Evolutionary conservation across 1,140 invertebrate species (phyloP), one percentile per base, ranked within the genome.

Genomic region (Homarus americanus): DNA sequence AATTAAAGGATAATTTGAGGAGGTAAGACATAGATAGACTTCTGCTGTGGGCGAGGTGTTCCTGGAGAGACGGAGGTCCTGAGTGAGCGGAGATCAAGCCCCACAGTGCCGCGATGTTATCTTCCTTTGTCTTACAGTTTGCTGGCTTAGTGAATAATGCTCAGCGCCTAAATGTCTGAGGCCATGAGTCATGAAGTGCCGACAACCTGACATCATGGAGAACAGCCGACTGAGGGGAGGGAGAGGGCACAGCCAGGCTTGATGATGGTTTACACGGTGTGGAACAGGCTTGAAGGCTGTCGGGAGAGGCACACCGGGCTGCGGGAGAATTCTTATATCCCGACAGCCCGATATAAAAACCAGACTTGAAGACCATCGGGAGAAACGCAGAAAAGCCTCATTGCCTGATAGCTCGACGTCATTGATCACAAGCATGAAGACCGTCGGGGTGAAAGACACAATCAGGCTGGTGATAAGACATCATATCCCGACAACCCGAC

Each of bases 101-200:
- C 63, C 24, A 17, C 44, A 10, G 34, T 15, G 7, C 15, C 28
- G 72, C 41, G 83, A 85, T 85, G 40, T 20, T 85, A 85, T 85
- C 83, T n/a, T 58, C 24, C 53, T 75, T 49, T 75, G 83, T 85
- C 83, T 75, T 73, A 73, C 69, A 73, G 83, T 85, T 73, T 85
- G 41, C n/a, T 75, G 83, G 44, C n/a, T 34, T 49, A 85, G 69
- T 85, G 83, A 85, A 85, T 85, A 85, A 85, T 85, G 83, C 41
- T 53, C 32, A 4, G 32, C 66, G 40, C 53, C 69, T 75, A 73
- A 85, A 49, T 73, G 69, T 75, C 36, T 79, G 40, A 12, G n/a
- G 53, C 58, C 82, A 44, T 72, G 63, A 32, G 41, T 84, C 82
- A 44, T 66, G 20, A 9, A 10, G 28, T 32, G 28, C 44, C 32